These are phyloP conservation scores for Pegoplata infirma DNA, from an alignment of 2,888 invertebrate genomes.

Conservation along the genomic window DNA sequence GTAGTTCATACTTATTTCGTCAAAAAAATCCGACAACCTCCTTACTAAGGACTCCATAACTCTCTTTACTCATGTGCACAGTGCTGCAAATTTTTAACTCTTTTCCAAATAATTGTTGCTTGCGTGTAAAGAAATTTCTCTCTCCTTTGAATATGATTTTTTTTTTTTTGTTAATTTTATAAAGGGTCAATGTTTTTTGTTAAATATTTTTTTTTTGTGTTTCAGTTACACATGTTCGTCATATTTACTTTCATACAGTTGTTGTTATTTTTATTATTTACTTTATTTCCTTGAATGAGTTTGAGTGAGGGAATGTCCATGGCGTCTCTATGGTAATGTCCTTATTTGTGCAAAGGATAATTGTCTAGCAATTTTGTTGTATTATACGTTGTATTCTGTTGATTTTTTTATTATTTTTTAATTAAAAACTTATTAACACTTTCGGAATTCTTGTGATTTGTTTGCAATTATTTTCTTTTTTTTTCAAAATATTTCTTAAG, in stretches of 20 bases:
- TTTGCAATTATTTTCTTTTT: background rate
- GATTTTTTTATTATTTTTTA: background rate
- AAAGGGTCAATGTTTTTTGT: conserved; percentile 29
- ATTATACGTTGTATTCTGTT: background rate
- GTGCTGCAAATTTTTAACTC: background rate
- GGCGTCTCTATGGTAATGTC: conserved; percentile 13
- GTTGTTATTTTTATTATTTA: background rate
- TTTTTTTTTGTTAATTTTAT: too few relatives aligned
- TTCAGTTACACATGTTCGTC: background rate
- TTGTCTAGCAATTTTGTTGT: background rate
- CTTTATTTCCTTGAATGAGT: background rate
- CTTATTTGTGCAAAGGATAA: background rate
- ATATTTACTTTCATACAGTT: background rate
- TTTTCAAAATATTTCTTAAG: background rate
- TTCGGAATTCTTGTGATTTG: background rate
- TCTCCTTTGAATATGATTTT: background rate
- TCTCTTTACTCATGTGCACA: conserved; percentile 31
- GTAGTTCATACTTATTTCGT: too few relatives aligned
- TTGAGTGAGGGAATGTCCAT: background rate
- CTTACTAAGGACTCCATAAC: too few relatives aligned
- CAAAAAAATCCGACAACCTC: too few relatives aligned
- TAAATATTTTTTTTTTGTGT: background rate
- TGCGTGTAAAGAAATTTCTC: background rate
- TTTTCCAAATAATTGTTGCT: conserved; percentile 19
- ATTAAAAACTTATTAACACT: background rate